Base-by-base conservation (phyloP, 2,797 vertebrate species). In the Tamandua tetradactyla region DNA sequence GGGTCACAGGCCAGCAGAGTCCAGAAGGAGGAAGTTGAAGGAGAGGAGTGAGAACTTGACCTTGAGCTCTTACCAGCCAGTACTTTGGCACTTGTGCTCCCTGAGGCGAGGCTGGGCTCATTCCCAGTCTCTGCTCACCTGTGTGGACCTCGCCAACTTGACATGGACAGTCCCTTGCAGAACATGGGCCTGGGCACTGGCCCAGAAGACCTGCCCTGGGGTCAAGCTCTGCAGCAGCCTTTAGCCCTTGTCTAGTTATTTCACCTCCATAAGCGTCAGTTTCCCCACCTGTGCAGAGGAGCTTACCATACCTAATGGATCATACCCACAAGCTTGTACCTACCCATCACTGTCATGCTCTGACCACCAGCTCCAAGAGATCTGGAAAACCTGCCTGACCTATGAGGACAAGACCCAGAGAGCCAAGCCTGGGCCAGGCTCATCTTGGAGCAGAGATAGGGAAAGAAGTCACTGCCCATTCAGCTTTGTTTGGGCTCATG, bases 361-460 rank as follows among this genome's bases (percentile, higher is more conserved):
- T 64, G 44, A 66, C 66, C 55, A 17, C 44, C 76, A 44, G 47
- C 30, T 91, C 79, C 35, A 55, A 23, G 27, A 27, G 68, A 14
- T 42, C 64, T 17, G 57, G 27, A 62, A 35, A 68, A 35, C 9
- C 17, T 0, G 2, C 49, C 72, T 42, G 71, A 52, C 27, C 52
- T 72, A 27, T 35, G 5, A 49, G 57, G 30, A 55, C 4, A 18
- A 13, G 15, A 37, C 18, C 30, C 49, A 30, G 30, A 27, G 79
- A 15, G 30, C 2, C 20, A 10, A 47, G 68, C 8, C 81, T 52
- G n/a, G 0, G 0, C 9, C 8, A 12, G 8, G 40, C 6, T 18
- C 2, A 18, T 27, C 40, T 68, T 61, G 69, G 13, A 25, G 3
- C 40, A 7, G 59, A 83, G 2, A 12, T 18, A 3, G n/a, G 42